These are phyloP conservation scores for Euclidia mi DNA, from an alignment of 2,888 invertebrate species.

Conservation along the genomic window DNA sequence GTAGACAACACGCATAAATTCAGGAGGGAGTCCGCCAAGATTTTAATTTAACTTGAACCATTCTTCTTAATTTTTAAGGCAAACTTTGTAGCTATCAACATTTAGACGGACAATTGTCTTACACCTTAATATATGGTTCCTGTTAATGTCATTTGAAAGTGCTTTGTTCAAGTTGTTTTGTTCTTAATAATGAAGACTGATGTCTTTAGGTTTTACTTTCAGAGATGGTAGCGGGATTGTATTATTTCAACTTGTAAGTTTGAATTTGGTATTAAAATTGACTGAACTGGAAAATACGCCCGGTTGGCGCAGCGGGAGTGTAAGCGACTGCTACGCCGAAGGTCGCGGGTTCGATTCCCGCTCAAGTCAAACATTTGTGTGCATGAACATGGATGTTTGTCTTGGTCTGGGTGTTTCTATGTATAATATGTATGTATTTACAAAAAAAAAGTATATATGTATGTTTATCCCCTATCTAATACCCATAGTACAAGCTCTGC, in stretches of 20 bases:
- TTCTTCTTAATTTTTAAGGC: slow-evolving; percentile 81
- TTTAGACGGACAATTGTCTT: slow-evolving; percentile 42
- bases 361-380: too few relatives aligned
- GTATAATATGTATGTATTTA: too few relatives aligned
- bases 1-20: slow-evolving; percentile 84
- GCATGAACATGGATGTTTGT: too few relatives aligned
- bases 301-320: too few relatives aligned
- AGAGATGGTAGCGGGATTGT: slow-evolving; percentile 20
- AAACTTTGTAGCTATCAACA: slow-evolving; percentile 45
- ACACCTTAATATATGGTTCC: slow-evolving; percentile 37
- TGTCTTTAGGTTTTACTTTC: slow-evolving; percentile 19
- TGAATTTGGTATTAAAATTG: neutral
- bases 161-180: slow-evolving; percentile 39
- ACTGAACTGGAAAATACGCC: too few relatives aligned
- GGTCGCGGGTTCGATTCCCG: too few relatives aligned
- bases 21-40: slow-evolving; percentile 69
- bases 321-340: too few relatives aligned
- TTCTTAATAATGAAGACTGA: slow-evolving; percentile 39
- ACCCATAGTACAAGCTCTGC: too few relatives aligned
- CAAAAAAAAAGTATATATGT: too few relatives aligned
- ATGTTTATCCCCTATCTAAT: too few relatives aligned
- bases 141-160: slow-evolving; percentile 34
- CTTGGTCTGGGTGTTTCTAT: too few relatives aligned
- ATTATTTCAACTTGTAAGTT: neutral
- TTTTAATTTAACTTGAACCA: slow-evolving; percentile 88